These are phyloP conservation scores for Oedothorax gibbosus DNA, from an alignment of 1,140 invertebrate species.

Conservation along the genomic window DNA sequence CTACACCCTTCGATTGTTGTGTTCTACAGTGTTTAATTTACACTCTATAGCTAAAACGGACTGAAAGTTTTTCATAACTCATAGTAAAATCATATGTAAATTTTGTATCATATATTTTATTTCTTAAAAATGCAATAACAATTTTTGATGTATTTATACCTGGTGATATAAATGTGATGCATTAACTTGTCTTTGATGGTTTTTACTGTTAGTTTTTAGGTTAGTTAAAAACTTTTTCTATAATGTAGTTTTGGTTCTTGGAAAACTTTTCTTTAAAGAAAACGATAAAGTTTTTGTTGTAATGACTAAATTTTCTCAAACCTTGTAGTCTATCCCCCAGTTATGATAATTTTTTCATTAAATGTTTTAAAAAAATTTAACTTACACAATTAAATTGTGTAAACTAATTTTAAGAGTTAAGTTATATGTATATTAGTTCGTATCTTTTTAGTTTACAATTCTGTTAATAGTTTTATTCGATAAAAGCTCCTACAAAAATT, in stretches of 20 bases:
- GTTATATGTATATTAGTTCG: no score
- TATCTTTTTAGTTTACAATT: no score
- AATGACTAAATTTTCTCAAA: slow-evolving; percentile 15
- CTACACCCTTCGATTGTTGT: no score
- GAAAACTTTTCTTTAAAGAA: not conserved
- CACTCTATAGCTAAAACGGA: not conserved
- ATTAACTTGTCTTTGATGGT: slow-evolving; percentile 25
- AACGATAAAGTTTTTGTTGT: not conserved
- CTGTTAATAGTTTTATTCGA: no score
- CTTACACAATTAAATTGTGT: no score
- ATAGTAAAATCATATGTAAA: slow-evolving; percentile 12
- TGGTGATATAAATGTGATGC: slow-evolving; percentile 33
- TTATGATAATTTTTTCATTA: not conserved
- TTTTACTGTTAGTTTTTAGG: slow-evolving; percentile 20
- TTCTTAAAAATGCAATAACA: slow-evolving; percentile 43
- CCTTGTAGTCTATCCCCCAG: not conserved
- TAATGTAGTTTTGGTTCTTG: not conserved
- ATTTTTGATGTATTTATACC: slow-evolving; percentile 42
- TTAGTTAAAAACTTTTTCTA: slow-evolving; percentile 5
- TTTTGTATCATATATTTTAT: slow-evolving; percentile 31
- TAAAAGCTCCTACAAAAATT: no score
- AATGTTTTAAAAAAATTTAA: no score
- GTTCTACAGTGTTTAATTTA: not conserved
- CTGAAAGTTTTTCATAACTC: not conserved
- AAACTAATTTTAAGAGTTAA: no score